A percentile compares a stretch with the other conserved stretches of the same genome.
These are phyloP conservation scores for Micronycteris hirsuta DNA, from an alignment of 2,113 vertebrate species.

Conservation along the genomic window DNA sequence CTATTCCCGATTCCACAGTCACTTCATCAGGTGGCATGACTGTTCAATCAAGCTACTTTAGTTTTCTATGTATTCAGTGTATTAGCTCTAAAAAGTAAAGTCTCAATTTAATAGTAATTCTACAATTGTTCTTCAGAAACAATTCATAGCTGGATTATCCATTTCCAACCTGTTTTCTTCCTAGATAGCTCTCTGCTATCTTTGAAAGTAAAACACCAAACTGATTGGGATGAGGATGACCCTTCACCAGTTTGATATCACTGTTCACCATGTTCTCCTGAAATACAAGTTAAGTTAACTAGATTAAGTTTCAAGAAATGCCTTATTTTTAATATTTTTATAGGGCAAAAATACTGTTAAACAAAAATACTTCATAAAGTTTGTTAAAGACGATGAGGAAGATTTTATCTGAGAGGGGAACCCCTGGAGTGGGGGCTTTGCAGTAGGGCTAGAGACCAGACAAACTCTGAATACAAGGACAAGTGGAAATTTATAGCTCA, in stretches of 20 bases:
- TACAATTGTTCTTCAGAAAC: background rate
- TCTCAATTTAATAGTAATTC: background rate
- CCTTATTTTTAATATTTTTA: background rate
- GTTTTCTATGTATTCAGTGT: background rate
- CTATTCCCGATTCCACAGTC: background rate
- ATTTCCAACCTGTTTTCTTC: background rate
- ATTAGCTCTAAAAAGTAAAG: background rate
- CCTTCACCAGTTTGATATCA: background rate
- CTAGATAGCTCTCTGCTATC: background rate
- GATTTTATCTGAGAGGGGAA: background rate
- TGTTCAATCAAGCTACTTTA: background rate
- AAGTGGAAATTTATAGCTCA: background rate
- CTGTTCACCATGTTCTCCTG: background rate
- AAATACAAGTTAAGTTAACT: background rate
- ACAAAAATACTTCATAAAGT: background rate
- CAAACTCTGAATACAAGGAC: background rate
- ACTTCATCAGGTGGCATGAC: background rate
- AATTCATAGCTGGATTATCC: background rate
- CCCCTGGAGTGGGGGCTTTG: background rate
- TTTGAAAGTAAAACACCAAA: background rate
- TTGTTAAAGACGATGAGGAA: background rate
- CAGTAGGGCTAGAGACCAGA: background rate
- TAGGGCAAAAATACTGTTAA: background rate
- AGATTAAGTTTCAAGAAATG: background rate
- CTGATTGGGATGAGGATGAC: background rate